Base-by-base conservation (phyloP, 1,140 invertebrate genomes). In the Sitodiplosis mosellana region DNA sequence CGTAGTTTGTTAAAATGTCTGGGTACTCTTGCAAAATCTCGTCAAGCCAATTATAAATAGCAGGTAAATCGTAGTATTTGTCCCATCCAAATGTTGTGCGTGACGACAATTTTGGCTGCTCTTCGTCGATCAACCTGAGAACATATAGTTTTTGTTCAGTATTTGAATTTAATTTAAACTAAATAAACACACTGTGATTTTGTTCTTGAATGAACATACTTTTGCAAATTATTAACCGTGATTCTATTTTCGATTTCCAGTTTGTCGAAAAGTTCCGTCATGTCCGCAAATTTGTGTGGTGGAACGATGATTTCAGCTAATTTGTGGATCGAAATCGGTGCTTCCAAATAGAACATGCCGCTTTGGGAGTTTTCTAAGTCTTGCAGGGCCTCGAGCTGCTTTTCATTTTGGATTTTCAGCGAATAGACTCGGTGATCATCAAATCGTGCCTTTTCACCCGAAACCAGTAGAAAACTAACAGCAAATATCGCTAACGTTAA, bases 11-110 rank as follows among this genome's bases (percentile, higher is more conserved):
- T 1, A 68, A 63, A 17, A 66, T 53, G 4, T 66, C 52, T 2
- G 66, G 59, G 53, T 73, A 65, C 44, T 62, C 54, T 3, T 53
- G 46, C 1, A 66, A 58, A n/a, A 77, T 34, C 45, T 66, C 60
- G 19, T 69, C 57, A 21, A 78, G 49, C 57, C 69, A 71, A 12
- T 58, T 54, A 42, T 76, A 68, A 36, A 76, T 71, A 37, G 72
- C 65, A 1, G 72, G 63, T 12, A 75, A 51, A 1, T 48, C 60
- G 38, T 74, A 65, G 48, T 73, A 75, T 38, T 52, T 52, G 1
- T 57, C 58, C 57, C 69, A 72, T 2, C 51, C 22, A 38, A 53
- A 66, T 59, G 55, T 8, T 0, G 18, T 12, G 47, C 40, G 47
- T 52, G 51, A 19, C 55, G 45, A 12, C 54, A 45, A 10, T 48